Conservation (phyloP, 2,113 vertebrate species). For the Podarcis raffonei region DNA sequence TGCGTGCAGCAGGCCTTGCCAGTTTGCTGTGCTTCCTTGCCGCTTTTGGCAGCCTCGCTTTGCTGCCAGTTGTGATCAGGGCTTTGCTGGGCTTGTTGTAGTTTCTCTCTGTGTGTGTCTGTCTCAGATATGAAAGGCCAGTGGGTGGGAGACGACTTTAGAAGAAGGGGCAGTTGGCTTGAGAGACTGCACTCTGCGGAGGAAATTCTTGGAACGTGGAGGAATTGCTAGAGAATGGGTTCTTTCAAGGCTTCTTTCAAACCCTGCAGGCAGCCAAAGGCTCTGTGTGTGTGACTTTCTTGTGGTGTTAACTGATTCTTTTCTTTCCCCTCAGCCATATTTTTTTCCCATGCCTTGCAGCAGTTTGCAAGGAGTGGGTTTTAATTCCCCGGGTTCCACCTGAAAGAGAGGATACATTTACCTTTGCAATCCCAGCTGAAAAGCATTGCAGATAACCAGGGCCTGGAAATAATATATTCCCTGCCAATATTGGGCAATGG, state of each 20-base stretch:
- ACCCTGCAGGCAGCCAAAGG: constrained; percentile 20
- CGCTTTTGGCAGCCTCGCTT: background rate
- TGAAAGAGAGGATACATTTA: background rate
- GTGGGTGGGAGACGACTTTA: background rate
- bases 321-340: background rate
- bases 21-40: background rate
- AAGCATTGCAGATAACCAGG: background rate
- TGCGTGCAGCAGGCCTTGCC: background rate
- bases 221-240: constrained; percentile 23
- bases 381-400: background rate
- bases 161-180: background rate
- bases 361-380: constrained; percentile 4
- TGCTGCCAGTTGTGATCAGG: background rate
- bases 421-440: background rate
- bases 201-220: constrained; percentile 34
- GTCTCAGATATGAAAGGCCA: background rate
- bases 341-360: background rate
- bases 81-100: background rate
- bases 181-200: constrained; percentile 6
- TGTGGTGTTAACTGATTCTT: constrained; percentile 4
- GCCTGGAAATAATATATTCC: background rate
- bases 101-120: background rate
- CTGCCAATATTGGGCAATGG: background rate
- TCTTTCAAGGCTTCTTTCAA: constrained; percentile 18
- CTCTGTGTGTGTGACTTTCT: background rate